These are phyloP conservation scores for Isaurus tuberculatus DNA, from an alignment of 92 coral and sea anemone genomes.

Conservation along the genomic window DNA sequence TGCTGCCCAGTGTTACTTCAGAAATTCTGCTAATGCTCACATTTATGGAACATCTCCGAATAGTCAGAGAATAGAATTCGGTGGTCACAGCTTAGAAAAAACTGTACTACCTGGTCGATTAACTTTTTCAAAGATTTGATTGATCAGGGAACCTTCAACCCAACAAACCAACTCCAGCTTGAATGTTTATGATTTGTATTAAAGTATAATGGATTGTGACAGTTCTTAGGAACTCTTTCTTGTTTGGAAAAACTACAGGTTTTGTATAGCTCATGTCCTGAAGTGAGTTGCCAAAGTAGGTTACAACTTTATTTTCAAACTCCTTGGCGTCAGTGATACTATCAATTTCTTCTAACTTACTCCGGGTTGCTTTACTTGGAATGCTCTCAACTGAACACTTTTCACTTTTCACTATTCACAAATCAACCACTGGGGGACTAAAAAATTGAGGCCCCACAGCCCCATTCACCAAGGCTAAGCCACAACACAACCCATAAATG, in stretches of 20 bases:
- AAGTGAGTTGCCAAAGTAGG: slow-evolving; percentile 35
- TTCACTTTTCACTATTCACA: slow-evolving; percentile 50
- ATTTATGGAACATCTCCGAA: too few relatives aligned
- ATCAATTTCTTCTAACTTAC: slow-evolving; percentile 35
- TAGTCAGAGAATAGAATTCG: too few relatives aligned
- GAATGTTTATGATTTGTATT: too few relatives aligned
- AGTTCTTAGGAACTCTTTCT: slow-evolving; percentile 50
- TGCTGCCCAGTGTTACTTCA: too few relatives aligned
- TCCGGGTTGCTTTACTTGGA: slow-evolving; percentile 48
- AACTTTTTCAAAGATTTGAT: too few relatives aligned
- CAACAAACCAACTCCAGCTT: too few relatives aligned
- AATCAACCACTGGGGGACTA: slow-evolving; percentile 64
- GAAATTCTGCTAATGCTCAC: too few relatives aligned
- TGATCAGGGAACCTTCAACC: too few relatives aligned
- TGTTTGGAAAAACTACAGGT: slow-evolving; percentile 39
- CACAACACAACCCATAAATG: slow-evolving; percentile 66
- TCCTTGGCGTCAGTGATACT: slow-evolving; percentile 31
- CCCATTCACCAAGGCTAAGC: slow-evolving; percentile 68
- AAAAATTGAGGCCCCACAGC: slow-evolving; percentile 75
- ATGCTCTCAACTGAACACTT: slow-evolving; percentile 53
- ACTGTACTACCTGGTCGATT: too few relatives aligned
- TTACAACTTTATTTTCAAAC: slow-evolving; percentile 34
- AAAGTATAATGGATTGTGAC: slow-evolving; percentile 59
- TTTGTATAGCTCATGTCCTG: slow-evolving; percentile 38
- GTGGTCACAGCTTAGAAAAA: too few relatives aligned